Evolutionary conservation across 53 echinoderm and acorn worm genomes (phyloP), one percentile per base, ranked within the genome.

Genomic region (Patiria pectinifera): DNA sequence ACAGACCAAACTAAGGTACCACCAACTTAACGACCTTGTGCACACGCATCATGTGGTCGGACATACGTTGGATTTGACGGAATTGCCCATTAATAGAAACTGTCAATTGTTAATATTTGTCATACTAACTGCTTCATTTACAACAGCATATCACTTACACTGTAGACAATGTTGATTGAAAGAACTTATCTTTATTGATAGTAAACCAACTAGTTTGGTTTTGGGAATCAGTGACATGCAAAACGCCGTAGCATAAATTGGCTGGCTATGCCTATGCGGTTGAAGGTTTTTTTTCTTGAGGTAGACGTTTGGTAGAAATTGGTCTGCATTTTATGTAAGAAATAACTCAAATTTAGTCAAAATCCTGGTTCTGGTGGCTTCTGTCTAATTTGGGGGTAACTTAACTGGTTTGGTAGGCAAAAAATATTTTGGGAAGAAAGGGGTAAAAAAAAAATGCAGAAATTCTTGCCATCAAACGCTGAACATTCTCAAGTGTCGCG

Each of bases 391-490:
- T 70, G 22, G 26, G 53, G 84, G 84, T 84, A 63, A 84, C 26
- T 46, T 90, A 78, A 79, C 89, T 70, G 89, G 89, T 89, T 62
- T 62, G 78, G 43, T 89, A 89, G 78, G 76, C 76, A 86, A 13
- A 80, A n/a, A 58, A 48, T 12, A 69, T 72, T 47, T 48, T 49
- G 49, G 75, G 71, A 72, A 53, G 45, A 47, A 45, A 79, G 80
- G 80, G 71, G 85, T 53, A 53, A 53, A 53, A 74, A 87, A 89
- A 90, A 80, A 90, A 80, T 63, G 80, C 90, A 90, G 53, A 90
- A 53, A 81, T 71, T 90, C 90, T 90, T 90, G 90, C 90, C 90
- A 90, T 46, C 77, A 62, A 53, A 80, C 45, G 60, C 80, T 61
- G 44, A 78, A 49, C 5, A 69, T 90, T 80, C 69, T 59, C 81